Conservation (phyloP, 2,797 vertebrate species). For the Potorous gilbertii region DNA sequence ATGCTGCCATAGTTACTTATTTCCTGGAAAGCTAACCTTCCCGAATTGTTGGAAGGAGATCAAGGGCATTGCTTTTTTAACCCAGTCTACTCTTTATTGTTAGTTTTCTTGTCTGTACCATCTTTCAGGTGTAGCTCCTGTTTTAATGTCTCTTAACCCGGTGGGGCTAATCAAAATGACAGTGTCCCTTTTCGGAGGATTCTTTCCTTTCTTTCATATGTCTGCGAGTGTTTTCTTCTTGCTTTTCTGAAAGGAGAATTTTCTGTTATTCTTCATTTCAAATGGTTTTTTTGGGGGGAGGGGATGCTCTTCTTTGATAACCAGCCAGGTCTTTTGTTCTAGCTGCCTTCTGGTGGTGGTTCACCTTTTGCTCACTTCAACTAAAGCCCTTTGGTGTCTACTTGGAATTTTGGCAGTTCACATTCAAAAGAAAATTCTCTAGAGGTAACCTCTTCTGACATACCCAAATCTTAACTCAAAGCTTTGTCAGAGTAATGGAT, state of each 20-base stretch:
- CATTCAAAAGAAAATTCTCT: constrained; percentile 74
- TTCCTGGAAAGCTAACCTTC: not conserved
- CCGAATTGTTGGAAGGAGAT: not conserved
- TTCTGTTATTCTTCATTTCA: constrained; percentile 54
- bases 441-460: constrained; percentile 63
- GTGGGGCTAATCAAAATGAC: not conserved
- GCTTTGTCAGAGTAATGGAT: constrained; percentile 69
- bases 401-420: constrained; percentile 69
- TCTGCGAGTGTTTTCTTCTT: constrained; percentile 47
- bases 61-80: not conserved
- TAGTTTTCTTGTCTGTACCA: not conserved
- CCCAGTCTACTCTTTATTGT: not conserved
- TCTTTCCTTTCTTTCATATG: constrained; percentile 21
- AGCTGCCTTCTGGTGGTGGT: constrained; percentile 39
- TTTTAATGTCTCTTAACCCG: constrained; percentile 5
- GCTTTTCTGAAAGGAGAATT: constrained; percentile 58
- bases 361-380: constrained; percentile 67
- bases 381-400: constrained; percentile 64
- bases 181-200: not conserved
- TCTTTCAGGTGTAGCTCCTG: constrained; percentile 12
- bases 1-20: not conserved
- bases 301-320: constrained; percentile 56
- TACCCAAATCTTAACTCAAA: constrained; percentile 65
- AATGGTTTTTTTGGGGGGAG: not conserved
- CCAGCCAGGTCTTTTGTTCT: constrained; percentile 52